These are phyloP conservation scores for Leuciscus waleckii DNA, from an alignment of 2,797 vertebrate species.

Conservation along the genomic window DNA sequence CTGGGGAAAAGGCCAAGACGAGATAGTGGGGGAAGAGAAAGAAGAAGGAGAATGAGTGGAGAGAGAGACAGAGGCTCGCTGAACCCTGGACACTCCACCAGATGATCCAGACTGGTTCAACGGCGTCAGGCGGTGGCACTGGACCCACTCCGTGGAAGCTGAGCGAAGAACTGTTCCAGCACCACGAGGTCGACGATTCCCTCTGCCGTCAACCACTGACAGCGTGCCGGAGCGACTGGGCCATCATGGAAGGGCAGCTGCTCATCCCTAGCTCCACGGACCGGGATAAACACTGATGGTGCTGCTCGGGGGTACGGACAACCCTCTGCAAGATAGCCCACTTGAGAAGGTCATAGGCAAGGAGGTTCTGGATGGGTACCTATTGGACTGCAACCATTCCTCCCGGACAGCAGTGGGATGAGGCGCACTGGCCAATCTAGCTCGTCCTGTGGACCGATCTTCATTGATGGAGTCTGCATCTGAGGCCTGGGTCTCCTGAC, in stretches of 20 bases:
- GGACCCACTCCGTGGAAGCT: not conserved
- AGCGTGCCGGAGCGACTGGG: not conserved
- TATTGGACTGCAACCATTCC: too few species aligned
- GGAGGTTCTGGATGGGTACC: too few species aligned
- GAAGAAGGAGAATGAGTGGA: not conserved
- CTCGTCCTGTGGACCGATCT: too few species aligned
- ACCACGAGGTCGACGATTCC: not conserved
- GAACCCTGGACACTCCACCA: not conserved
- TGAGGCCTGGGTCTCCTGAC: too few species aligned
- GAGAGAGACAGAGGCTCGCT: not conserved
- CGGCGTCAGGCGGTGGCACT: fast-evolving
- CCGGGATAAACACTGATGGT: not conserved
- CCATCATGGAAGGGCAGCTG: not conserved
- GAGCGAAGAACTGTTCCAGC: not conserved
- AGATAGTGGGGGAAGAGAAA: not conserved
- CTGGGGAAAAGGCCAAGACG: too few species aligned
- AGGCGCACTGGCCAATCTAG: too few species aligned
- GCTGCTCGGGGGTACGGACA: too few species aligned
- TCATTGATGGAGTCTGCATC: too few species aligned
- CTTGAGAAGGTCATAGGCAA: too few species aligned
- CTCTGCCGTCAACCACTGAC: not conserved
- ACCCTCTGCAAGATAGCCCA: too few species aligned
- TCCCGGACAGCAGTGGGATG: too few species aligned
- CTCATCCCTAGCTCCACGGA: not conserved
- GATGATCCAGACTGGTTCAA: not conserved